Base-by-base conservation (phyloP, 2,113 vertebrate genomes). In the Aphelocoma coerulescens region DNA sequence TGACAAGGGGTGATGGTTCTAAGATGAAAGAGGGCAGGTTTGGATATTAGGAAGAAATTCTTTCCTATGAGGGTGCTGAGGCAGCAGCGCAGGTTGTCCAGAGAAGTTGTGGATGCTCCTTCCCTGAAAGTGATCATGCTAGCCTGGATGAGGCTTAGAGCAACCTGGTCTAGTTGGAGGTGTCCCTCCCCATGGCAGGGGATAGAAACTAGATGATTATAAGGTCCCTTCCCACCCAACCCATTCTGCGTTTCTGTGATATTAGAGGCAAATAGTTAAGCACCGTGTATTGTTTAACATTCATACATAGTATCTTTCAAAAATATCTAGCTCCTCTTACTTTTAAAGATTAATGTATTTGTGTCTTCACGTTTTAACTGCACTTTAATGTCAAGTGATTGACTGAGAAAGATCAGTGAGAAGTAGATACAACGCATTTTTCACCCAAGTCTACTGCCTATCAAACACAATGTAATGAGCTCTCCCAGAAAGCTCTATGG, bases 361-460 rank as follows among this genome's bases (percentile, higher is more conserved):
- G 3, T 43, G 26, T 55, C 61, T 78, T 79, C 20, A 24, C 35
- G 28, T 90, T 78, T 85, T 65, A 71, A 32, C 44, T 89, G 57
- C 37, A 49, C 32, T 46, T 76, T 11, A 44, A 37, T 22, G 22
- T 44, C 28, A 23, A 46, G 15, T 27, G 41, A 35, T 57, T 65
- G 69, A 61, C 52, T 89, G 75, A 66, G 62, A 79, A 91, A 75
- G 79, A 58, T 80, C 58, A 62, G n/a, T 37, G 67, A 58, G 75
- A 91, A 88, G 21, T 20, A 65, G 15, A 44, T 69, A 10, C 13
- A 49, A 49, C 23, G 32, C 16, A 10, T 91, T 90, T 93, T 93
- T 83, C 32, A 35, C 26, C 51, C 21, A 69, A 39, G 51, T 62
- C 46, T 46, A 3, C 46, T 65, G 69, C 17, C 66, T 58, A 32